Evolutionary conservation across 2,113 vertebrate genomes (phyloP), one percentile per base, ranked within the genome.

Genomic region (Gallinago jamesoni): DNA sequence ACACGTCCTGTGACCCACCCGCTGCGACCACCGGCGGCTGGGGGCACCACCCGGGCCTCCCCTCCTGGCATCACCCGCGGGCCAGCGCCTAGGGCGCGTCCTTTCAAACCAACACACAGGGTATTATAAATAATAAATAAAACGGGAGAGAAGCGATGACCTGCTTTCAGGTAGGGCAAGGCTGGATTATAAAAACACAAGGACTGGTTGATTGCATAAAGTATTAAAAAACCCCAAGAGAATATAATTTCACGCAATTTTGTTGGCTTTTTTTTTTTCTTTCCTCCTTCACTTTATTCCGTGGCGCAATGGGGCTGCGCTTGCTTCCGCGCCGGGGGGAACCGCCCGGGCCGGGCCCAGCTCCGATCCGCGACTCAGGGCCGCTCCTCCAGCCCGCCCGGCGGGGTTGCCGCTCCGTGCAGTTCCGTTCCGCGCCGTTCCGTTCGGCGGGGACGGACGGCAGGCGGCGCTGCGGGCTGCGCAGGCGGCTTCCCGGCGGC

Each of bases 31-130:
- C 1, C 2, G 13, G 39, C 9, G 17, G 31, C 0, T 20, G 28
- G 28, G 7, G 59, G 10, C 37, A 53, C 8, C n/a, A 21, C 7
- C 15, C 0, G 19, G 6, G 30, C 15, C 50, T 8, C 47, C 17
- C 45, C 52, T 37, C 59, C 28, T 8, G 3, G 15, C 30, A 13
- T 33, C 62, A 9, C 22, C 7, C 9, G 20, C 1, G 37, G 8
- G 3, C 1, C 0, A n/a, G 50, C 2, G 27, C 27, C 35, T 33
- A 5, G 4, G 33, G 10, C 0, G 16, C 0, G 3, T 6, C 3
- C 9, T 15, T 10, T 31, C 31, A 6, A 37, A 12, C 16, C 39
- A 39, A 43, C 41, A 43, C 41, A 43, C 41, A 39, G 11, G 39
- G 39, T 14, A 43, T 6, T 43, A 6, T 43, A 6, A 43, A 43